Evolutionary conservation across 2,797 vertebrate genomes (phyloP), one percentile per base, ranked within the genome.

Genomic region (Zalophus californianus): DNA sequence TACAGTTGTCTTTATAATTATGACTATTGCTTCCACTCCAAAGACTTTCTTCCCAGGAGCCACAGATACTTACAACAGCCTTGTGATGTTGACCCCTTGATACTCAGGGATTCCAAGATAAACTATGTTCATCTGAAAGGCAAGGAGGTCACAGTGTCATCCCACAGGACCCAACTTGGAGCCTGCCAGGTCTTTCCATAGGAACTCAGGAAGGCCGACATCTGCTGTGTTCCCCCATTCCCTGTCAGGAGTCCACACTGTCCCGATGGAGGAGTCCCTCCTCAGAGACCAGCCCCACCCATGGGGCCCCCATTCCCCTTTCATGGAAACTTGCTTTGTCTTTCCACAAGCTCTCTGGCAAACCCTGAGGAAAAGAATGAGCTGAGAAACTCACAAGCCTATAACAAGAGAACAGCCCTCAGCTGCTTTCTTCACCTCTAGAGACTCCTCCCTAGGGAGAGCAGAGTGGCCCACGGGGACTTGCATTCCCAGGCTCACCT

Each of bases 51-150:
- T 85, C 41, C 35, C 41, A 18, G 8, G 10, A 32, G 73, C 16
- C 66, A n/a, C 9, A 7, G 62, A 58, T 32, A 93, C 97, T 88
- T 52, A 98, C 97, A 4, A 85, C 68, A 98, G 78, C 0, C 0
- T 20, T 56, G 7, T 90, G 86, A 98, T 98, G 78, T 78, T 58
- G 62, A 98, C 86, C 1, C 91, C 96, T 0, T 13, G 16, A 52
- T 97, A 98, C 41, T 73, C 93, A 5, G 77, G 35, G 78, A 97
- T 95, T 1, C 1, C 23, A 0, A 0, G 0, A 3, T 97, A 98
- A 88, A 86, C 20, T 0, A 0, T 0, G 0, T 48, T 0, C 97
- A 98, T 98, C 97, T 98, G 97, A 86, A 97, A 96, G 21, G 60
- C 27, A 91, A 95, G 35, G 29, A 56, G 35, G 52, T 8, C 93